Conservation (phyloP, 2,113 vertebrate species). For the Talpa occidentalis region DNA sequence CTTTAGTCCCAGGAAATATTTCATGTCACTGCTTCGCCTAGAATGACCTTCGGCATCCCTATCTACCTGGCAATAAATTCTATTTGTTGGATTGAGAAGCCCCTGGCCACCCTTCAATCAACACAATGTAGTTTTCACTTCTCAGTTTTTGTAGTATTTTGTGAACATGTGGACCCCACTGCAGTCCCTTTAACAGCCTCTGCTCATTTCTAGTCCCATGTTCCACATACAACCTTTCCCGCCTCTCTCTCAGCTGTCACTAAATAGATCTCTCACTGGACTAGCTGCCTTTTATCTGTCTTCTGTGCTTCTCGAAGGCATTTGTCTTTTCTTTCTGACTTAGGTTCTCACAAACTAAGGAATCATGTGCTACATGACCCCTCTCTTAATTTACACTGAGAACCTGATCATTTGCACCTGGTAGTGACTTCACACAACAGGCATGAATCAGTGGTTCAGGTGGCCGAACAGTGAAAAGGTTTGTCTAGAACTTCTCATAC, state of each 20-base stretch:
- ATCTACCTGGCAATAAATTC: background rate
- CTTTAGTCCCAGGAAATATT: background rate
- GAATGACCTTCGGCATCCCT: background rate
- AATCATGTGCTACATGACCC: background rate
- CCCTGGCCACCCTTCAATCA: background rate
- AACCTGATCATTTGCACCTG: background rate
- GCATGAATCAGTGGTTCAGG: background rate
- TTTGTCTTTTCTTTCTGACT: background rate
- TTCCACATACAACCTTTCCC: background rate
- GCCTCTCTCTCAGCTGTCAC: too few relatives aligned
- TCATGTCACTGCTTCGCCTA: background rate
- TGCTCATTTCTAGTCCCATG: too few relatives aligned
- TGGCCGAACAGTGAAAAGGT: background rate
- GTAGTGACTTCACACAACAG: background rate
- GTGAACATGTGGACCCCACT: background rate
- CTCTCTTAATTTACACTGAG: background rate
- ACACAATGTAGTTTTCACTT: background rate
- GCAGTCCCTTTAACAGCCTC: background rate
- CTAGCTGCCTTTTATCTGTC: background rate
- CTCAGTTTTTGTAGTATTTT: background rate
- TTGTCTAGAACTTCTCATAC: background rate
- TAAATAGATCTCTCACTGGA: fast-evolving
- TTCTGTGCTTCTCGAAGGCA: background rate
- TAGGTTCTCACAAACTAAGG: background rate
- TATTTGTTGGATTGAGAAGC: background rate